phyloP scores from a whole-genome alignment of 2,797 vertebrate genomes.

The Enteromius fasciolatus region DNA sequence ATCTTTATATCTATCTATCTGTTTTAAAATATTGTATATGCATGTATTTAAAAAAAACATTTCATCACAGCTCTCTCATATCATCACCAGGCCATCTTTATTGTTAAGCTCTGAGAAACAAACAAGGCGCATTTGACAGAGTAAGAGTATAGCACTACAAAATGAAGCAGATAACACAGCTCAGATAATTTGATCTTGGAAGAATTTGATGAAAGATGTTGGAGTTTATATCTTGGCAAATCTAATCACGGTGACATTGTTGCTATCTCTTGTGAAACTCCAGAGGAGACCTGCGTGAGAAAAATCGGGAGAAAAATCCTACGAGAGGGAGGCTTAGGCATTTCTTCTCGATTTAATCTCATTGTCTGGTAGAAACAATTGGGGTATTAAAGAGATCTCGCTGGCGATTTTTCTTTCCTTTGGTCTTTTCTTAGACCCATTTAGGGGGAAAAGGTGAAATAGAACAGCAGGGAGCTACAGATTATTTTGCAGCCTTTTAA shows the following conservation, averaged over 20 bases:
- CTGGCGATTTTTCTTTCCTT: neutral
- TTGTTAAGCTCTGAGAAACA: slow-evolving; percentile 7
- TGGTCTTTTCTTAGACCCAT: neutral
- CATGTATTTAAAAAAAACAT: neutral
- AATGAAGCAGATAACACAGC: slow-evolving; percentile 10
- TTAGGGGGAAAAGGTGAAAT: neutral
- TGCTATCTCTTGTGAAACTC: slow-evolving; percentile 15
- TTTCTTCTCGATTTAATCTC: neutral
- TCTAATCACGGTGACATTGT: neutral
- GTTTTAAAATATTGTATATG: no score
- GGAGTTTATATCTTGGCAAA: slow-evolving; percentile 1
- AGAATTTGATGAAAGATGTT: slow-evolving; percentile 11
- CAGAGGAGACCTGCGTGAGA: neutral
- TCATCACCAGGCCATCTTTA: neutral
- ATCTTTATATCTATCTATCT: neutral
- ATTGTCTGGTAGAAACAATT: slow-evolving; percentile 15
- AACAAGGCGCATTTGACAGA: neutral
- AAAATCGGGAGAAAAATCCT: slow-evolving; percentile 22
- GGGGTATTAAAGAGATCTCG: neutral
- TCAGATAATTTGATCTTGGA: slow-evolving; percentile 13
- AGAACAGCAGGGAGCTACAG: slow-evolving; percentile 14
- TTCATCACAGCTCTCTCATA: neutral
- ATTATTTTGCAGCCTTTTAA: slow-evolving; percentile 33
- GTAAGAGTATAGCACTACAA: slow-evolving; percentile 5
- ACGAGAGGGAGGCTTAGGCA: neutral